Percentiles rank a stretch among this genome's conserved stretches.
These are phyloP conservation scores for Drosophila mimica DNA, from an alignment of 2,888 invertebrate species.

Conservation along the genomic window DNA sequence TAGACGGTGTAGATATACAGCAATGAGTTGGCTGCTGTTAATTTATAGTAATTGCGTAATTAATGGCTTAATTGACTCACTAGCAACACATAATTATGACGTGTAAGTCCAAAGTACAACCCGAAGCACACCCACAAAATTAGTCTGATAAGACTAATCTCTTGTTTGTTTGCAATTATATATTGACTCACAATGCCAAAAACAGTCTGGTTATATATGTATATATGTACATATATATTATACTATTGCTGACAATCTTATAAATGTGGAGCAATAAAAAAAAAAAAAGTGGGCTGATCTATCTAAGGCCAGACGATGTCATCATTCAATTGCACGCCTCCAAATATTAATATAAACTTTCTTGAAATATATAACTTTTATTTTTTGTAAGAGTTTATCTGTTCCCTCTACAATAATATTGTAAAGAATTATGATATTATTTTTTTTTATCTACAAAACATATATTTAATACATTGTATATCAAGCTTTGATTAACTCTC, in stretches of 20 bases:
- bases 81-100: constrained; percentile 39
- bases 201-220: background rate
- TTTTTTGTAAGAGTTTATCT: background rate
- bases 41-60: constrained; percentile 15
- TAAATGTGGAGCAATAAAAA: background rate
- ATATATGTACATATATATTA: no score
- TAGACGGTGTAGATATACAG: constrained; percentile 5
- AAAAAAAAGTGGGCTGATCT: background rate
- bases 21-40: background rate
- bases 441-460: background rate
- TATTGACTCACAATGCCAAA: background rate
- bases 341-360: background rate
- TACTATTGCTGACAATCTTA: no score
- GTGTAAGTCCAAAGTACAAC: constrained; percentile 56
- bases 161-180: background rate
- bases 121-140: background rate
- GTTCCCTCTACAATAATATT: background rate
- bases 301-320: rapidly evolving
- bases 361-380: background rate
- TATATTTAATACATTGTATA: background rate
- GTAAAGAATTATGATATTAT: background rate
- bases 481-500: background rate
- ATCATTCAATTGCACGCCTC: background rate
- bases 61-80: constrained; percentile 46
- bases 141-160: constrained; percentile 26